A percentile compares a stretch with the other conserved stretches of the same genome.
phyloP scores from a whole-genome alignment of 2,888 invertebrate species.

The Acanthosepion pharaonis region DNA sequence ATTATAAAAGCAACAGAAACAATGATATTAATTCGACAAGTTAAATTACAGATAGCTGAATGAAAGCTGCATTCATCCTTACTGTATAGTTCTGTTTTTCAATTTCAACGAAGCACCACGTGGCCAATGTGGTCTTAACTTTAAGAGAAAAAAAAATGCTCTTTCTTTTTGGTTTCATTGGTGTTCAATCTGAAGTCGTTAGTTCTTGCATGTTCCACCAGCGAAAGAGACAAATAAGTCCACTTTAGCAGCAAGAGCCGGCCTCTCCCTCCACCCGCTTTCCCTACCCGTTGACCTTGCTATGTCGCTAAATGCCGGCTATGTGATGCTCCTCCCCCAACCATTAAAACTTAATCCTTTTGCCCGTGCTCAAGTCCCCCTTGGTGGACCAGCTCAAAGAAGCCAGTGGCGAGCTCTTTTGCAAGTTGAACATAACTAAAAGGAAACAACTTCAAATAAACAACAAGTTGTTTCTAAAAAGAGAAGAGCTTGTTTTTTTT shows the following conservation, averaged over 20 bases:
- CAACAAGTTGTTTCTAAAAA: not conserved
- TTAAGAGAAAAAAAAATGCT: too few species aligned
- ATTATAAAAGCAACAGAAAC: not conserved
- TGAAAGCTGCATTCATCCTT: too few species aligned
- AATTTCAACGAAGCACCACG: too few species aligned
- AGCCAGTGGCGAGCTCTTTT: not conserved
- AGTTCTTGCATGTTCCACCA: not conserved
- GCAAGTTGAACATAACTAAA: not conserved
- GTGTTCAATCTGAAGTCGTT: not conserved
- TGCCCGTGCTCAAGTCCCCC: not conserved
- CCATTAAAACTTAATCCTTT: too few species aligned
- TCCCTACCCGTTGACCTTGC: not conserved
- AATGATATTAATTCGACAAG: not conserved
- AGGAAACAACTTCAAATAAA: not conserved
- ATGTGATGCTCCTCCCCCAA: not conserved
- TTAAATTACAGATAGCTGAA: not conserved
- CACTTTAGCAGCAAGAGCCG: not conserved
- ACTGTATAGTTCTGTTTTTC: too few species aligned
- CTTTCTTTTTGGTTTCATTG: too few species aligned
- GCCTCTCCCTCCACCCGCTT: not conserved
- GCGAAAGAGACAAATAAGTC: not conserved
- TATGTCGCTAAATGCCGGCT: not conserved
- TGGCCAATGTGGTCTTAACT: too few species aligned
- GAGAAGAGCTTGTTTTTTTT: too few species aligned
- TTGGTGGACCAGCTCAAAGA: not conserved